Conservation (phyloP, 2,113 vertebrate species). For the Climacteris rufus region DNA sequence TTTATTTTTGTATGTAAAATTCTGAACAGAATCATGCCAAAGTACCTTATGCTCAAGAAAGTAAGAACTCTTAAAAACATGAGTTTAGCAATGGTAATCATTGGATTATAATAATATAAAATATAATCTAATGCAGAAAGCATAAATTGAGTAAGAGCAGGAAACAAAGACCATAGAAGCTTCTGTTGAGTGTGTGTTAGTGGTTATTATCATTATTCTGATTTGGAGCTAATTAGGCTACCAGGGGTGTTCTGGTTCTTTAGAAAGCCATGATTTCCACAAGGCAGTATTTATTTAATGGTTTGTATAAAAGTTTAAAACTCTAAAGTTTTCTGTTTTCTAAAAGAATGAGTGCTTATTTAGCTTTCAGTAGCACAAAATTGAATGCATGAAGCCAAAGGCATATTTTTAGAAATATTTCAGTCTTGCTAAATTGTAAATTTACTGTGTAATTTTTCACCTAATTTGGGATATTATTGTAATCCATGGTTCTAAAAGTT, state of each 20-base stretch:
- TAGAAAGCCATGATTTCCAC: conserved; percentile 12
- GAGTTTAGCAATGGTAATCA: not conserved
- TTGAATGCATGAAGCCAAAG: conserved; percentile 8
- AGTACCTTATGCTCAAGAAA: not conserved
- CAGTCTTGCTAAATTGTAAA: not conserved
- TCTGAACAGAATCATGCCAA: not conserved
- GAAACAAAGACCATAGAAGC: not conserved
- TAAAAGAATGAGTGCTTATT: conserved; percentile 22
- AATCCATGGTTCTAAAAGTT: not conserved
- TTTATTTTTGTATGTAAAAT: not conserved
- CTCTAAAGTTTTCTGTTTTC: conserved; percentile 6
- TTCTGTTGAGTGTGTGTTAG: not conserved
- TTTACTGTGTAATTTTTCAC: not conserved
- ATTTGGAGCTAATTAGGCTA: conserved; percentile 1
- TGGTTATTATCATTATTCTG: not conserved
- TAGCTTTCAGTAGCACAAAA: conserved; percentile 37
- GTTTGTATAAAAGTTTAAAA: conserved; percentile 13
- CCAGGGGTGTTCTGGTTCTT: not conserved
- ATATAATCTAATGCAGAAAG: not conserved
- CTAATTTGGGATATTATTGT: not conserved
- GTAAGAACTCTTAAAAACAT: not conserved
- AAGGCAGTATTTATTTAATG: conserved; percentile 19
- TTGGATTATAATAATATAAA: not conserved
- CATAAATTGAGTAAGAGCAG: not conserved
- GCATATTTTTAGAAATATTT: conserved; percentile 43